Percentiles rank a stretch among this genome's conserved stretches.
phyloP scores from a whole-genome alignment of 2,888 invertebrate species.

The Dorcus parallelipipedus region DNA sequence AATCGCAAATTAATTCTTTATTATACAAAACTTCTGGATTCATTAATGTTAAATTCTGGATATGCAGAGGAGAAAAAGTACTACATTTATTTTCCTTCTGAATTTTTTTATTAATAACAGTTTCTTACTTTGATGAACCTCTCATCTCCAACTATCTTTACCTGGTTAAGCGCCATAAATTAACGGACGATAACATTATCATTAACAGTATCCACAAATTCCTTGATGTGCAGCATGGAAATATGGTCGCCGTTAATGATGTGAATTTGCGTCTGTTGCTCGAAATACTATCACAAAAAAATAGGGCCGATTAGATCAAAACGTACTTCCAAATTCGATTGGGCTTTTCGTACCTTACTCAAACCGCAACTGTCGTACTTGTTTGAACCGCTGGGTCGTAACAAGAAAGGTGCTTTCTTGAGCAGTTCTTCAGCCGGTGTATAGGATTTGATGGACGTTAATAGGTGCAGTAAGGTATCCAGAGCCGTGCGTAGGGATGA shows the following conservation, averaged over 20 bases:
- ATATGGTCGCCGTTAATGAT: slow-evolving; percentile 70
- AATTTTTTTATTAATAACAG: too few species aligned
- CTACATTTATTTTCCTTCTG: too few species aligned
- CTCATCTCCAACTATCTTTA: too few species aligned
- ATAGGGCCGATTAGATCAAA: slow-evolving; percentile 4
- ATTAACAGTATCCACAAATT: slow-evolving; percentile 63
- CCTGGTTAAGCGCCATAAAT: not conserved
- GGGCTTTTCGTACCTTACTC: slow-evolving; percentile 30
- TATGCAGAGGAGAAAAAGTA: too few species aligned
- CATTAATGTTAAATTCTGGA: too few species aligned
- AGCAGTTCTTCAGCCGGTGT: slow-evolving; percentile 33
- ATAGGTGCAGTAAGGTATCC: slow-evolving; percentile 30
- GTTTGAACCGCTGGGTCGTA: slow-evolving; percentile 41
- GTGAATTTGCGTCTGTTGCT: slow-evolving; percentile 58
- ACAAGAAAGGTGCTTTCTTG: slow-evolving; percentile 36
- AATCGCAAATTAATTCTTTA: too few species aligned
- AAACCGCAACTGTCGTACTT: slow-evolving; percentile 44
- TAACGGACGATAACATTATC: slow-evolving; percentile 31
- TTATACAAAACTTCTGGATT: too few species aligned
- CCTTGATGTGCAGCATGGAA: slow-evolving; percentile 64
- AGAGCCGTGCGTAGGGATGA: slow-evolving; percentile 30
- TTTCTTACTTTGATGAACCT: too few species aligned
- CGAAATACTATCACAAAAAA: slow-evolving; percentile 53
- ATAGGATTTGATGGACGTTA: slow-evolving; percentile 32
- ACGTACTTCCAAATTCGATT: not conserved